Base-by-base conservation (phyloP, 2,888 invertebrate genomes). In the Atrina japonica region DNA sequence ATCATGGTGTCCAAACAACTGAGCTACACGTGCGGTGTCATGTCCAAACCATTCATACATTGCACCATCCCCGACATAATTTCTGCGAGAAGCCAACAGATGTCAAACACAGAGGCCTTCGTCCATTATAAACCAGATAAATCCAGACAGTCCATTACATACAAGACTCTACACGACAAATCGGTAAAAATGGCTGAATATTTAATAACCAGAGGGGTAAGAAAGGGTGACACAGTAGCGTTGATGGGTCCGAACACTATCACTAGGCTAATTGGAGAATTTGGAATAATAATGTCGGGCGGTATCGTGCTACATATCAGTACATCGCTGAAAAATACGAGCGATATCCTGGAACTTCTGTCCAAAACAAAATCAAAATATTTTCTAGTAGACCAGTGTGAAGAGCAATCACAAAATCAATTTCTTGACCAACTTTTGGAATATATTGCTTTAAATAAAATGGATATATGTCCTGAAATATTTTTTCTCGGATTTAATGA, bases 221-320 rank as follows among this genome's bases (percentile, higher is more conserved):
- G n/a, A n/a, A n/a, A n/a, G n/a, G 60, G 53, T 16, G 67, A 67
- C 21, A 58, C 53, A 7, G 43, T 67, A 5, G 60, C 41, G 0
- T 21, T 67, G 9, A 53, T 67, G 23, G 67, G 60, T n/a, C 67
- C 67, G 18, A 67, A 67, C 16, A 60, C 67, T 0, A 9, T 67
- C 9, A 43, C 50, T 9, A 52, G 67, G 53, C 47, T 67, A 9
- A 25, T 67, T 16, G 67, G 60, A 27, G 67, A 67, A 35, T 23
- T 60, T 16, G 67, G 52, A 1, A 67, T 67, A 14, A 3, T 67
- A 5, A 21, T 67, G 52, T 30, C 60, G 2, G 67, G 67, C 21
- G 67, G 35, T 0, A 50, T 60, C 9, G 60, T 53, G 11, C 45
- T 67, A 7, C 67, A 60, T 21, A 25, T 67, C 23, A 59, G 50